Percentiles rank a stretch among this genome's conserved stretches.
Evolutionary conservation across 2,797 vertebrate genomes (phyloP).

Genomic region (Gambusia yucatana): DNA sequence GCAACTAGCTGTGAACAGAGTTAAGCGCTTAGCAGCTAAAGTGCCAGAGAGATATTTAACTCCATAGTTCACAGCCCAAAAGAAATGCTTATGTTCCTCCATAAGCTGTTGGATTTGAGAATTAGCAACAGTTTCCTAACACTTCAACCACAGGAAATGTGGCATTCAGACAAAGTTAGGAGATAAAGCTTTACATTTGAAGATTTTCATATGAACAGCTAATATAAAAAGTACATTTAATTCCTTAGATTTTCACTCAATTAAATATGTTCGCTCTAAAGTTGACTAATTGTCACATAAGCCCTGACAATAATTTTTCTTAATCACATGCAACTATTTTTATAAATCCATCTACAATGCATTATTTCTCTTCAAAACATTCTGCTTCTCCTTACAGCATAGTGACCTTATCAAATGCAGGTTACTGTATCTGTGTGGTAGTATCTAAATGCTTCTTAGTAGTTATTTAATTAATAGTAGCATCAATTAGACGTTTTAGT

Average conservation of each 20-base stretch:
- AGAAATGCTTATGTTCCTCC: constrained; percentile 9
- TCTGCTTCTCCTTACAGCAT: neutral
- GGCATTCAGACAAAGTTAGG: neutral
- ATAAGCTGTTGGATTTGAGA: constrained; percentile 3
- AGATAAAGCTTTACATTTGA: neutral
- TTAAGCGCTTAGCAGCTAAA: constrained; percentile 12
- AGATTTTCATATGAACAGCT: neutral
- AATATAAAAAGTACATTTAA: neutral
- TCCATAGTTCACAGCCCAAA: constrained; percentile 14
- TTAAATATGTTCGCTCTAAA: neutral
- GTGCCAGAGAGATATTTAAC: constrained; percentile 8
- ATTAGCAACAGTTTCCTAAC: constrained; percentile 12
- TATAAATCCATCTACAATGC: neutral
- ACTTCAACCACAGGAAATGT: neutral
- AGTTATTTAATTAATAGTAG: constrained; percentile 34
- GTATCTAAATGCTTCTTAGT: constrained; percentile 22
- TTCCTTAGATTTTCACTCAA: neutral
- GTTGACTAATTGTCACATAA: neutral
- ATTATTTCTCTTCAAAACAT: neutral
- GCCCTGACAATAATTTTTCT: neutral
- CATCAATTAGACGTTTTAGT: constrained; percentile 20
- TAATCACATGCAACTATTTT: neutral
- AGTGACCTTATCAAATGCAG: neutral
- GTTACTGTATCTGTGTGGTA: neutral
- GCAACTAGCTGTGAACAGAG: constrained; percentile 14